A percentile compares a stretch with the other conserved stretches of the same genome.
These are phyloP conservation scores for Nyctalus aviator DNA, from an alignment of 2,797 vertebrate genomes.

Conservation along the genomic window DNA sequence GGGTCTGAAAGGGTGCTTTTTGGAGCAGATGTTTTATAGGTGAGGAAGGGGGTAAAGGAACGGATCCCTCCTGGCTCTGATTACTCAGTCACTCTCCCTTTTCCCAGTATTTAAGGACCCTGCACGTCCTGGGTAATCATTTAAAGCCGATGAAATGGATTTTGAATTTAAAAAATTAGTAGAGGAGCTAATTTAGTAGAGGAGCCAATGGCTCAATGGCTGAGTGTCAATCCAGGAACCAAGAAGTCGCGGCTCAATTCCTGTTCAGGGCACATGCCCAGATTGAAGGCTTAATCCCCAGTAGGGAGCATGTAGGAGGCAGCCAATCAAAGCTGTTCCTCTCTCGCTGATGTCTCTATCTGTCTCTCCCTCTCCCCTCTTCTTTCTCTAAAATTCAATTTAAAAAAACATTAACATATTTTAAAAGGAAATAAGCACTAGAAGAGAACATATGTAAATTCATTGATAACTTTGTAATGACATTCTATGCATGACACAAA, in stretches of 20 bases:
- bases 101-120: background rate
- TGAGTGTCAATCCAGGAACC: too few relatives aligned
- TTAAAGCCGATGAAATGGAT: background rate
- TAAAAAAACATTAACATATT: too few relatives aligned
- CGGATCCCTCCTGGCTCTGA: background rate
- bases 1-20: background rate
- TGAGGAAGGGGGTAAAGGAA: background rate
- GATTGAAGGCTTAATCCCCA: too few relatives aligned
- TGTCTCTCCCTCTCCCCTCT: too few relatives aligned
- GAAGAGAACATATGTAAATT: background rate
- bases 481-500: constrained; percentile 17
- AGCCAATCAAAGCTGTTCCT: too few relatives aligned
- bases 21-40: background rate
- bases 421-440: too few relatives aligned
- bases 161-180: background rate
- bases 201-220: background rate
- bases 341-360: too few relatives aligned
- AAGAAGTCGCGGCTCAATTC: too few relatives aligned
- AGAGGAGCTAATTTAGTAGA: background rate
- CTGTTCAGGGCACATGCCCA: too few relatives aligned
- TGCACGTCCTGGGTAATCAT: background rate
- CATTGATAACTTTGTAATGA: background rate
- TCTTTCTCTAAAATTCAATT: too few relatives aligned
- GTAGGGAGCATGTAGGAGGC: too few relatives aligned
- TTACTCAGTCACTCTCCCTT: background rate